Conservation (phyloP, 2,797 vertebrate species). For the Tadarida brasiliensis region DNA sequence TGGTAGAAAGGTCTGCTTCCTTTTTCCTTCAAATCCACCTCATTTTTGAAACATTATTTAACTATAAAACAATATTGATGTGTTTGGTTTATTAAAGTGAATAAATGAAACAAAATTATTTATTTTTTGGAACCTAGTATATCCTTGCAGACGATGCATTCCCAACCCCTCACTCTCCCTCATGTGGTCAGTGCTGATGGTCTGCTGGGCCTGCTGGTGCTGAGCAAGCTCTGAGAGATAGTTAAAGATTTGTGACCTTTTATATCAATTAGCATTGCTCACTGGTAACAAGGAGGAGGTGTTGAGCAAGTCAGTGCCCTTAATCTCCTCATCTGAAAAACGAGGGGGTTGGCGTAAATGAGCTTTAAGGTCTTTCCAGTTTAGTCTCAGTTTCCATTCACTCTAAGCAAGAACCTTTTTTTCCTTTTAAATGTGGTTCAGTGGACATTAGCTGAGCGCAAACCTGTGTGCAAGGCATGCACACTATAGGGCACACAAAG, state of each 20-base stretch:
- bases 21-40: slow-evolving; percentile 41
- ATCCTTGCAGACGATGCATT: background rate
- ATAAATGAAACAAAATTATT: background rate
- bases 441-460: background rate
- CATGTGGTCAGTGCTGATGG: background rate
- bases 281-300: background rate
- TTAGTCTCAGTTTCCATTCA: slow-evolving; percentile 42
- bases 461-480: background rate
- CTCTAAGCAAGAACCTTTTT: slow-evolving; percentile 45
- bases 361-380: slow-evolving; percentile 28
- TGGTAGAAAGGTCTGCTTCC: slow-evolving; percentile 12
- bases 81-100: slow-evolving; percentile 3
- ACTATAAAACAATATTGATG: slow-evolving; percentile 49
- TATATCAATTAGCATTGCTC: background rate
- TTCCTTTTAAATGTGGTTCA: slow-evolving; percentile 45
- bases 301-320: slow-evolving; percentile 39
- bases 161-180: background rate
- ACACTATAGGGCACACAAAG: background rate
- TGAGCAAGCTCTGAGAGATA: background rate
- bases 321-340: slow-evolving; percentile 50
- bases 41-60: slow-evolving; percentile 37
- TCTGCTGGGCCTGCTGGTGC: background rate
- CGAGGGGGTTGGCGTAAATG: background rate
- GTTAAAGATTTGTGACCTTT: slow-evolving; percentile 45
- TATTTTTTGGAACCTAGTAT: slow-evolving; percentile 8